These are phyloP conservation scores for Apocheima hispidaria DNA, from an alignment of 2,888 invertebrate species.

Conservation along the genomic window DNA sequence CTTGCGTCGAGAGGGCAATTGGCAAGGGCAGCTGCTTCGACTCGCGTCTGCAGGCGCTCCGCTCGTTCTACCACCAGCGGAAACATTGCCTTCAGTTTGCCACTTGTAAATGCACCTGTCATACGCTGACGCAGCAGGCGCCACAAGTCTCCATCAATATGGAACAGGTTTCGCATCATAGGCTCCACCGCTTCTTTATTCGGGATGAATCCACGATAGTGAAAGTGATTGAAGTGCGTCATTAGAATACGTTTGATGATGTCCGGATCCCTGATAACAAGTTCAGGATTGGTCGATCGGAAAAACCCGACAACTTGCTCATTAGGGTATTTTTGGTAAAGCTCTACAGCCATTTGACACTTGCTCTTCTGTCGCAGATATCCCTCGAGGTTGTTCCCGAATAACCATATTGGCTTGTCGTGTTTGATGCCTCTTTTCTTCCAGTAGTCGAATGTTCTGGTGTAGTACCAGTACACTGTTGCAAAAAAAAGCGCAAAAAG, in stretches of 20 bases:
- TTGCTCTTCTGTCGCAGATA: slow-evolving; percentile 1
- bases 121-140: slow-evolving; percentile 63
- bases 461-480: slow-evolving; percentile 1
- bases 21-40: neutral
- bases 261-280: slow-evolving; percentile 1
- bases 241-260: slow-evolving; percentile 4
- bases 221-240: slow-evolving; percentile 8
- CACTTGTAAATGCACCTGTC: slow-evolving; percentile 59
- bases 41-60: neutral
- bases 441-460: slow-evolving; percentile 1
- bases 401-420: slow-evolving; percentile 1
- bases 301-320: slow-evolving; percentile 1
- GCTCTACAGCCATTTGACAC: neutral
- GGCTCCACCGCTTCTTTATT: neutral
- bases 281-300: slow-evolving; percentile 3
- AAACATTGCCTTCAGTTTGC: slow-evolving; percentile 1
- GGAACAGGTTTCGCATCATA: slow-evolving; percentile 50
- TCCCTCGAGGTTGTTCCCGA: neutral
- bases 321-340: neutral
- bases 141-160: slow-evolving; percentile 66
- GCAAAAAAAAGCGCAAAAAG: neutral
- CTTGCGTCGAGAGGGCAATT: neutral
- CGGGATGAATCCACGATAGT: neutral
- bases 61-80: slow-evolving; percentile 1
- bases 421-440: neutral